A percentile compares a stretch with the other conserved stretches of the same genome.
Conservation (phyloP, 2,113 vertebrate genomes). For the Gymnogyps californianus region DNA sequence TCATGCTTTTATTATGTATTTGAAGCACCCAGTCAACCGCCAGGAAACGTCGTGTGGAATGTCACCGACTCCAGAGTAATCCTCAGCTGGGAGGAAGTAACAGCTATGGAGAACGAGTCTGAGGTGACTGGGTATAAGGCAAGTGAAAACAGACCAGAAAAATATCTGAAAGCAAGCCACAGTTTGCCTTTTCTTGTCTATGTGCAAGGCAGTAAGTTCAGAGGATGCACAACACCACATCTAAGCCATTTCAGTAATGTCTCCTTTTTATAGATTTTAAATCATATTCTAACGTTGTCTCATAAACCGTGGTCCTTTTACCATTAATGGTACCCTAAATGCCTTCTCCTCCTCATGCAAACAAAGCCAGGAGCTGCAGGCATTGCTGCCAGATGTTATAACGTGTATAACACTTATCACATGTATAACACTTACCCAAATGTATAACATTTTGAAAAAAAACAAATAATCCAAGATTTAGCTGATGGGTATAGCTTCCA, state of each 20-base stretch:
- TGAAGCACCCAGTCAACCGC: slow-evolving; percentile 89
- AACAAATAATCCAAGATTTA: neutral
- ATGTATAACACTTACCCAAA: neutral
- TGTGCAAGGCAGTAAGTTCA: neutral
- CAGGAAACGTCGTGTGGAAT: slow-evolving; percentile 90
- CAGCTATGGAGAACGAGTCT: slow-evolving; percentile 89
- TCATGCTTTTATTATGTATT: slow-evolving; percentile 16
- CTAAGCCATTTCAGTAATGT: neutral
- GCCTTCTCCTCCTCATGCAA: neutral
- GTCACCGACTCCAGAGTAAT: slow-evolving; percentile 85
- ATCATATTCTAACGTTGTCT: neutral
- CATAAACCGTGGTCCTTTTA: neutral
- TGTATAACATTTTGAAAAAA: neutral
- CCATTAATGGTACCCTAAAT: neutral
- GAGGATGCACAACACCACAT: neutral
- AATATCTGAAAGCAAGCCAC: neutral
- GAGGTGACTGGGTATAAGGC: slow-evolving; percentile 93
- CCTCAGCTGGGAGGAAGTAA: slow-evolving; percentile 92
- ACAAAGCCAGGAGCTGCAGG: neutral
- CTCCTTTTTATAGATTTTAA: neutral
- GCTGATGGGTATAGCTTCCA: neutral
- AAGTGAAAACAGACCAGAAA: slow-evolving; percentile 20
- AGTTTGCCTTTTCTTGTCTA: fast-evolving
- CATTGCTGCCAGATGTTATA: neutral
- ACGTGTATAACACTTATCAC: neutral